Percentiles rank a stretch among this genome's conserved stretches.
Evolutionary conservation across 2,113 vertebrate genomes (phyloP).

Genomic region (Crotalus horridus): DNA sequence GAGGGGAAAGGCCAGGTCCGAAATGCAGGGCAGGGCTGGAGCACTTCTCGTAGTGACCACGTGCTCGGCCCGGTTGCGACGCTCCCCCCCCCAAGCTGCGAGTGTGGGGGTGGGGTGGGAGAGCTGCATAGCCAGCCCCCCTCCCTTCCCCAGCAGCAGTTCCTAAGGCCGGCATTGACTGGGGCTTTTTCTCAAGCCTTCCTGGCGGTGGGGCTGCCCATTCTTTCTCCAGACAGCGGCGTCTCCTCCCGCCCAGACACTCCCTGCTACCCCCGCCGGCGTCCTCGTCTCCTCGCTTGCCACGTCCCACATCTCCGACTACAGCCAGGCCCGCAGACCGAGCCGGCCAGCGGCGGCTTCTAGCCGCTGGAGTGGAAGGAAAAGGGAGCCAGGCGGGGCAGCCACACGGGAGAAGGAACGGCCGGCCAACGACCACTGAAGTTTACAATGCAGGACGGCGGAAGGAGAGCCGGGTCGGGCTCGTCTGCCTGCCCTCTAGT

Average conservation of each 20-base stretch:
- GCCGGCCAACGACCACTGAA: background rate
- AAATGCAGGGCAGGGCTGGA: background rate
- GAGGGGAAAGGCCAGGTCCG: background rate
- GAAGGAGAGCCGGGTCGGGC: background rate
- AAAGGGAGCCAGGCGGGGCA: background rate
- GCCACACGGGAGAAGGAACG: background rate
- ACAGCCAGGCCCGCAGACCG: background rate
- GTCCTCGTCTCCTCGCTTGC: too few species aligned
- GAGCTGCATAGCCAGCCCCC: too few species aligned
- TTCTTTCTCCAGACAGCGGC: background rate
- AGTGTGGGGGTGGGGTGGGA: background rate
- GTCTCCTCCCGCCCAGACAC: background rate
- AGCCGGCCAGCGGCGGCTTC: background rate
- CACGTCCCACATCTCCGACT: background rate
- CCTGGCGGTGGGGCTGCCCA: background rate
- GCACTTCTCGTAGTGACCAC: background rate
- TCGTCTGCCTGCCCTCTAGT: background rate
- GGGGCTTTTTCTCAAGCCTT: background rate
- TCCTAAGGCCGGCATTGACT: background rate
- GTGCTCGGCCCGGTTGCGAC: background rate
- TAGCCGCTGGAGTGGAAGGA: background rate
- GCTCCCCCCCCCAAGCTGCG: background rate
- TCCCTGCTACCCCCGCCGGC: background rate
- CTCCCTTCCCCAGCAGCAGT: background rate
- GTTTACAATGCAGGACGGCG: background rate